Base-by-base conservation (phyloP, 1,140 invertebrate species). In the Panulirus ornatus region DNA sequence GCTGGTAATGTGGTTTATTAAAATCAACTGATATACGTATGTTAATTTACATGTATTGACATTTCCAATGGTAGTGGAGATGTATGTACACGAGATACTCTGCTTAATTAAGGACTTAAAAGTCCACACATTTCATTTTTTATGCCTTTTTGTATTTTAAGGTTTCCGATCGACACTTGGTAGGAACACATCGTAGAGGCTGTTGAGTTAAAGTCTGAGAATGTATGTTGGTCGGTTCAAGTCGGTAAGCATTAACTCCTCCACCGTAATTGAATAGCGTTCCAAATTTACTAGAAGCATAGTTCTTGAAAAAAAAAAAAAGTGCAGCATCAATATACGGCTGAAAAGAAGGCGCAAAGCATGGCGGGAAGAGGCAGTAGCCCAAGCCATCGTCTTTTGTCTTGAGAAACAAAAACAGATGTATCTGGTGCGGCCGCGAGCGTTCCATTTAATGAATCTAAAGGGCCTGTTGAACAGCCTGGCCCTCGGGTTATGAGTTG, bases 31-130 rank as follows among this genome's bases (percentile, higher is more conserved):
- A 85, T 51, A 44, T 8, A 85, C n/a, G 83, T 34, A 2, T 6
- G 22, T 19, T 42, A 71, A 85, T 85, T 75, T 85, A 42, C 70
- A 85, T 75, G 19, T 51, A 51, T 75, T 71, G 70, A 38, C 70
- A 73, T 47, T 19, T 66, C 70, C 6, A 30, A 85, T 85, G 27
- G 83, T 40, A 34, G 30, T 14, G 9, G 58, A 81, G 51, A 81
- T 16, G 27, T 30, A 63, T 36, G n/a, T n/a, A 34, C 38, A 38
- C 0, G 14, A 11, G 36, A 81, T 81, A 54, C 34, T 81, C 30
- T 11, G 47, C 11, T 42, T 54, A 34, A 81, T 81, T 54, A 58
- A 81, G 22, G 47, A 38, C 30, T 66, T 5, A 34, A 66, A 2
- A 30, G n/a, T 6, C 30, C 27, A 66, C 8, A 30, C 1, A 8